Evolutionary conservation across 2,888 invertebrate species (phyloP).

Genomic region (Parnassius apollo): DNA sequence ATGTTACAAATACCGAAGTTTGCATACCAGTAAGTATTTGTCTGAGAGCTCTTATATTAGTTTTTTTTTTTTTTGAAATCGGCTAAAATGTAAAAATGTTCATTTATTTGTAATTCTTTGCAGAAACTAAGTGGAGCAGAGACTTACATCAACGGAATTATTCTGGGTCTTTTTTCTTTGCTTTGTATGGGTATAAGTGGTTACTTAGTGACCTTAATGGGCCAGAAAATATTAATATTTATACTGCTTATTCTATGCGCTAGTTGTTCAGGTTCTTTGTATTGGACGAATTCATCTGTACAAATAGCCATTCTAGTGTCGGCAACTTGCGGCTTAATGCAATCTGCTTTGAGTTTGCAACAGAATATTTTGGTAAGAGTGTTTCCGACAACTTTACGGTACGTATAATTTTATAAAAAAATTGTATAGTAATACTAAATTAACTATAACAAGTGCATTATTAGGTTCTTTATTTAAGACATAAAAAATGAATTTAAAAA

Average conservation of each 20-base stretch:
- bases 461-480: no score
- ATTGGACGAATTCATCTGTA: conserved; percentile 48
- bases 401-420: conserved; percentile 6
- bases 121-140: conserved; percentile 50
- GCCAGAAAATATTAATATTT: conserved; percentile 47
- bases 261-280: conserved; percentile 42
- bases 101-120: conserved; percentile 22
- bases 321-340: conserved; percentile 47
- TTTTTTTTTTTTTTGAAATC: no score
- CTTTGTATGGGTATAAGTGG: conserved; percentile 40
- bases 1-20: conserved; percentile 31
- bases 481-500: no score
- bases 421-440: no score
- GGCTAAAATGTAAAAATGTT: no score
- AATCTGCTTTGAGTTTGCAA: conserved; percentile 46
- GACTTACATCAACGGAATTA: conserved; percentile 50
- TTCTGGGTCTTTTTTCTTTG: conserved; percentile 45
- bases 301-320: conserved; percentile 50
- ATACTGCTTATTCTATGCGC: conserved; percentile 39
- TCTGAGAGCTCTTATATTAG: no score
- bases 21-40: conserved; percentile 48
- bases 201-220: conserved; percentile 41
- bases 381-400: conserved; percentile 56
- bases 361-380: conserved; percentile 49
- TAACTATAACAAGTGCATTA: no score